Evolutionary conservation across 2,113 vertebrate species (phyloP), one percentile per base, ranked within the genome.

Genomic region (Syngnathus typhle): DNA sequence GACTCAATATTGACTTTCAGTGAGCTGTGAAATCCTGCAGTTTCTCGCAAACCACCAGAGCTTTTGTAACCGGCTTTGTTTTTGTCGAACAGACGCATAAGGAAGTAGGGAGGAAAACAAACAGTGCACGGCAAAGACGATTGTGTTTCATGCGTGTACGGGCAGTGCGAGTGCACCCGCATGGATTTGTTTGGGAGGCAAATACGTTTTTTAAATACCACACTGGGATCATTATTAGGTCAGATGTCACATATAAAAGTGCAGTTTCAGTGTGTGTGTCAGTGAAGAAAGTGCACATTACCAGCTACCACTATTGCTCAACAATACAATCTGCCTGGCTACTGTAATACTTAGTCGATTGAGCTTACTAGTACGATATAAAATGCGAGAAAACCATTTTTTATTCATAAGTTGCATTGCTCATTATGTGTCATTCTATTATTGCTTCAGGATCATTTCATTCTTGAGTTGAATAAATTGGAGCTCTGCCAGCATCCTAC

Each of bases 1-100:
- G 19, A 23, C 23, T 71, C 44, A 66, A 64, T 36, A 19, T 15
- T 32, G 58, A 44, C n/a, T 23, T 66, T 65, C 39, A 58, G n/a
- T 77, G 68, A 32, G 0, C 43, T 47, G 62, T 60, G 32, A 70
- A 27, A 72, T 59, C 23, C 44, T 67, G 67, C 32, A 68, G 64
- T 55, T 69, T 64, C 6, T 6, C 70, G 59, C 52, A 32, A 52
- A 59, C 60, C 58, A 73, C 60, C 41, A 71, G n/a, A 64, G 65
- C 60, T 77, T 81, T 81, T 81, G 84, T 83, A 77, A 80, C 69
- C 62, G 16, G 18, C 56, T 77, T 70, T 79, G 65, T 79, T 80
- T 81, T 82, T 49, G 27, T 46, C 70, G 51, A 64, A 71, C n/a
- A 0, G 39, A 32, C 60, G 73, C 32, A 73, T 69, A 65, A 69